These are phyloP conservation scores for Cheirogaleus major DNA, from an alignment of 2,797 vertebrate species.

Conservation along the genomic window DNA sequence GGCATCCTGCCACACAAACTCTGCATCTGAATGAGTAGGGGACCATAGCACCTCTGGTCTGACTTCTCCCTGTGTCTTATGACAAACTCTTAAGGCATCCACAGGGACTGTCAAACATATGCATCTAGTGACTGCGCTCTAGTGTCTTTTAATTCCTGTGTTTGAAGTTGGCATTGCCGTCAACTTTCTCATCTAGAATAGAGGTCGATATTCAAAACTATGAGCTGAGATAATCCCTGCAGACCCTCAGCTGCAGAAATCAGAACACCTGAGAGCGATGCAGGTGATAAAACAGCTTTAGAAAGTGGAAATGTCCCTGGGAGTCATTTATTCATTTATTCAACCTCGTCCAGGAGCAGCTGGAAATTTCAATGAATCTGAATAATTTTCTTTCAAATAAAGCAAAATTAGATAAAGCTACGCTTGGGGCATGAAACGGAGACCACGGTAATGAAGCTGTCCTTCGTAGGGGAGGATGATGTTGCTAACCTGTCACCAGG, in stretches of 20 bases:
- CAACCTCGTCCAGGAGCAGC: not conserved
- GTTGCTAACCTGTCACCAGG: not conserved
- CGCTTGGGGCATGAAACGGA: not conserved
- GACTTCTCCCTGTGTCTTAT: not conserved
- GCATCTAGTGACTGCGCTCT: too few species aligned
- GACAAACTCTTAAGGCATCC: not conserved
- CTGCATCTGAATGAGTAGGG: not conserved
- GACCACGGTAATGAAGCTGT: not conserved
- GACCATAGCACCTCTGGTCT: too few species aligned
- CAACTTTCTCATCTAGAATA: not conserved
- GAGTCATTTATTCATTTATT: not conserved
- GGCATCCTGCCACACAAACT: accelerated
- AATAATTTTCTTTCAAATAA: not conserved
- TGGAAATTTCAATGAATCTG: not conserved
- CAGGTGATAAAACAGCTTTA: not conserved
- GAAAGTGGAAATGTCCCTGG: not conserved
- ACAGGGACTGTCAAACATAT: accelerated
- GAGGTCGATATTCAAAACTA: not conserved
- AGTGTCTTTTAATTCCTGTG: not conserved
- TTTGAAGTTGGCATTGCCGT: not conserved
- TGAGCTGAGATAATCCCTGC: not conserved
- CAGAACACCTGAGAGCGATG: not conserved
- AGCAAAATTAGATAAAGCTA: not conserved
- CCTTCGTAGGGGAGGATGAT: not conserved
- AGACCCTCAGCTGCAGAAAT: not conserved